Percentiles rank a stretch among this genome's conserved stretches.
These are phyloP conservation scores for Tokudaia tokunoshimensis DNA, from an alignment of 2,797 vertebrate genomes.

Conservation along the genomic window DNA sequence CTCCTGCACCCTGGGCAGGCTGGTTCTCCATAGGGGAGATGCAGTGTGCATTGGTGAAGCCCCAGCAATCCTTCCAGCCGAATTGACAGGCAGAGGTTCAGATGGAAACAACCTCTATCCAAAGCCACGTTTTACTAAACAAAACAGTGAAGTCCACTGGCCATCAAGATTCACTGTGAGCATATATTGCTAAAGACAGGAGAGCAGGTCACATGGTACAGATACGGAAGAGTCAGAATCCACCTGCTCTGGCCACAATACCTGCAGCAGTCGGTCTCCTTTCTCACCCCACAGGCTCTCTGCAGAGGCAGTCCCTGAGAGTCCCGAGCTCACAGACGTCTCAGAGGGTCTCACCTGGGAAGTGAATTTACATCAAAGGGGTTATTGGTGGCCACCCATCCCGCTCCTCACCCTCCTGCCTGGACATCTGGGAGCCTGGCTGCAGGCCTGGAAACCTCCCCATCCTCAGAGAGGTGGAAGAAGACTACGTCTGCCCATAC, in stretches of 20 bases:
- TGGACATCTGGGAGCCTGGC: not conserved
- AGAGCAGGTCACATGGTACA: no score
- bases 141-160: not conserved
- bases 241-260: not conserved
- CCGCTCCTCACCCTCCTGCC: not conserved
- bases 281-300: not conserved
- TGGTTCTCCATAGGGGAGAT: not conserved
- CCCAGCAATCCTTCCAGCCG: not conserved
- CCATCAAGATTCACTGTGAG: not conserved
- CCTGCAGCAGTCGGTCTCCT: no score
- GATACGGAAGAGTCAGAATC: not conserved
- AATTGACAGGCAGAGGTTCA: not conserved
- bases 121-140: not conserved
- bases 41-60: no score
- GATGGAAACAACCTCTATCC: not conserved
- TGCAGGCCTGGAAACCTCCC: not conserved
- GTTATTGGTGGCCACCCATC: not conserved
- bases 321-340: not conserved
- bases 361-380: not conserved
- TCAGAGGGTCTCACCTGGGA: not conserved
- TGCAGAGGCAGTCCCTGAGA: not conserved
- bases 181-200: not conserved
- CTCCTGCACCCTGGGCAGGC: not conserved
- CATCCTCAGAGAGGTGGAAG: not conserved
- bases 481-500: not conserved